Base-by-base conservation (phyloP, 2,888 invertebrate genomes). In the Panzeria rudis region DNA sequence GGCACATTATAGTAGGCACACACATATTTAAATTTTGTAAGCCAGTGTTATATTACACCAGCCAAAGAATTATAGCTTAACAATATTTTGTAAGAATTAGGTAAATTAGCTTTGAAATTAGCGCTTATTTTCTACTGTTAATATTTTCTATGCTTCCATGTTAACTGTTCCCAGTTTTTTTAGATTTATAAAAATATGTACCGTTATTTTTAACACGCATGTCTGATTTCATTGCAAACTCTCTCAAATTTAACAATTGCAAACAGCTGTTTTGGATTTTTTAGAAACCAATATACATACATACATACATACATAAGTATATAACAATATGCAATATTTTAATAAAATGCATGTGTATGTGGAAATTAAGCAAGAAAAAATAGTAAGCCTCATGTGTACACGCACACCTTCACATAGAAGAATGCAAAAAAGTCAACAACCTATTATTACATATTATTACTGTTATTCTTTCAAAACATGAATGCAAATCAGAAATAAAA, bases 381-480 rank as follows among this genome's bases (percentile, higher is more conserved):
- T 23, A 11, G 13, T 44, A 44, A 68, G 3, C 9, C 0, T 20
- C 20, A 47, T n/a, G 11, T 61, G 20, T 29, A 3, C 32, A 61
- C 35, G 9, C 15, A 64, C 47, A 41, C 38, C 41, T 29, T 64
- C 1, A 52, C 44, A 72, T 13, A 29, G 17, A 20, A 17, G 20
- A 20, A 56, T 9, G 29, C 35, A 73, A 47, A 62, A 78, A 75
- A 69, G 78, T 83, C 83, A 83, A 79, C 69, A 79, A 83, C 83
- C 79, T 76, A 29, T 15, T 25, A 25, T 52, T 23, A 13, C 23
- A 52, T n/a, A 25, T 78, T 73, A 83, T 44, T 72, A 9, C 38
- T 20, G 20, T 64, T 54, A 6, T 73, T 73, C 23, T 44, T 61
- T 47, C 8, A 17, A 9, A 38, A 71, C n/a, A 11, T 29, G 29